Percentiles rank a stretch among this genome's conserved stretches.
phyloP scores from a whole-genome alignment of 2,888 invertebrate genomes.

The Drosophila longiperda region DNA sequence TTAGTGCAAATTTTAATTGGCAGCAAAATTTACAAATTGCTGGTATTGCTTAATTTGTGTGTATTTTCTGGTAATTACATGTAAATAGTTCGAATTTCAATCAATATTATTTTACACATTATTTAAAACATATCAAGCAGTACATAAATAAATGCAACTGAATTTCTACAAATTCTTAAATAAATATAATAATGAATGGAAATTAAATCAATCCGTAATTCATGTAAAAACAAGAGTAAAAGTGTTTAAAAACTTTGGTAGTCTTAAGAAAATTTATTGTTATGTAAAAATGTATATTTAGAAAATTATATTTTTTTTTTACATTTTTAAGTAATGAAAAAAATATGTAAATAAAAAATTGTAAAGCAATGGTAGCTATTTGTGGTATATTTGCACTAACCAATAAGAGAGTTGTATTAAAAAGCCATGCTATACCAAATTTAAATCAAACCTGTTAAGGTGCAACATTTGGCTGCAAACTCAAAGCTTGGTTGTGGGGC shows the following conservation, averaged over 20 bases:
- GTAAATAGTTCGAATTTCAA: background rate
- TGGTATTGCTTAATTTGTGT: background rate
- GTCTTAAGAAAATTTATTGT: background rate
- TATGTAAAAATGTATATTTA: background rate
- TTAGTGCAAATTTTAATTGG: background rate
- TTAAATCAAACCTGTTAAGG: background rate
- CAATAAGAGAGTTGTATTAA: background rate
- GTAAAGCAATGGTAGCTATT: background rate
- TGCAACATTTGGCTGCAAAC: constrained; percentile 24
- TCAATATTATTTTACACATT: background rate
- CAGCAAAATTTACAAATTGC: background rate
- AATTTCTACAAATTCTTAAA: background rate
- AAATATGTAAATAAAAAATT: no score
- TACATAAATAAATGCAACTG: background rate
- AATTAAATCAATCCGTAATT: background rate
- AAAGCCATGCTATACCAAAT: background rate
- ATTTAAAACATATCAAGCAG: background rate
- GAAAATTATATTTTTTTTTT: background rate
- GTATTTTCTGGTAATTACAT: background rate
- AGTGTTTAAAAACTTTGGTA: background rate
- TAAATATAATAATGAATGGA: background rate
- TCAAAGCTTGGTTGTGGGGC: constrained; percentile 6
- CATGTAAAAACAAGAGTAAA: background rate
- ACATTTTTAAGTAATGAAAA: background rate
- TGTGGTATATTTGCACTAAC: background rate